Evolutionary conservation across 2,888 invertebrate species (phyloP).

Genomic region (Lasioglossum calceatum): DNA sequence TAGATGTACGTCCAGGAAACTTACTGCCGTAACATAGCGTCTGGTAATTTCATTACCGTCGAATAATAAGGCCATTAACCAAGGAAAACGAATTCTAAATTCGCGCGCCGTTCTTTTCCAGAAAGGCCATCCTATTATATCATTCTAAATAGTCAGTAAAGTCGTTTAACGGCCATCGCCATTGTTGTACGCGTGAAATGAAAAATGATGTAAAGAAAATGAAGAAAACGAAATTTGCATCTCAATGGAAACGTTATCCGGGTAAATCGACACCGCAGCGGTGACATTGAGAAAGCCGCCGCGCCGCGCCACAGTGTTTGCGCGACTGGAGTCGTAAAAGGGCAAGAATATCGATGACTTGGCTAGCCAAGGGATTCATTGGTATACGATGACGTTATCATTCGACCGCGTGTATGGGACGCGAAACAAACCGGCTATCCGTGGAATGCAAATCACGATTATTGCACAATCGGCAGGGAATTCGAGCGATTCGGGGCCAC

Average conservation of each 20-base stretch:
- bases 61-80: too few relatives aligned
- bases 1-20: too few relatives aligned
- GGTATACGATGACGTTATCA: constrained; percentile 33
- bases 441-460: constrained; percentile 72
- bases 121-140: neutral
- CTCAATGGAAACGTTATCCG: neutral
- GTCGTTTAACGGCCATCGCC: neutral
- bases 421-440: constrained; percentile 14
- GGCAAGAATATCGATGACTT: constrained; percentile 48
- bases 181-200: neutral
- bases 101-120: neutral
- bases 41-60: too few relatives aligned
- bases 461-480: constrained; percentile 69
- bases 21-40: too few relatives aligned
- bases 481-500: constrained; percentile 39
- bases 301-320: too few relatives aligned
- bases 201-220: neutral
- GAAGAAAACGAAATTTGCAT: neutral
- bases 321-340: constrained; percentile 2
- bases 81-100: too few relatives aligned
- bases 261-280: neutral
- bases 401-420: constrained; percentile 13
- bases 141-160: neutral
- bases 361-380: constrained; percentile 15
- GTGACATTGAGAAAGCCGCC: neutral